Evolutionary conservation across 2,797 vertebrate species (phyloP), one percentile per base, ranked within the genome.

Genomic region (Microctenopoma stevenorrisi): DNA sequence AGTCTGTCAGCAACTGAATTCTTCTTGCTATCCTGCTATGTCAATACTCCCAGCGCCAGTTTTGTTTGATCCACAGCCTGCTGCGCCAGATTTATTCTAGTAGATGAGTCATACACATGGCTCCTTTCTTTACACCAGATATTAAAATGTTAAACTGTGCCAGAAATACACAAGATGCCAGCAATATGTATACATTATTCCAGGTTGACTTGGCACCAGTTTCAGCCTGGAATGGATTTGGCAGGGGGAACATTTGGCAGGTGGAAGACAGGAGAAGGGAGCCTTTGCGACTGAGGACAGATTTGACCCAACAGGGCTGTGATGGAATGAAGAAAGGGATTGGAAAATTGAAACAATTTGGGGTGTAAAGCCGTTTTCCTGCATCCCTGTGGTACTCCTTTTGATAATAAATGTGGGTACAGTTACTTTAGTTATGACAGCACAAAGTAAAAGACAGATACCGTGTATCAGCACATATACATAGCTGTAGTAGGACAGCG

Each of bases 1-100:
- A 15, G 64, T 44, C 51, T 42, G 67, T 85, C 65, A 64, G 62
- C 38, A 26, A 66, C 8, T 71, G 46, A 74, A 72, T 72, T 80
- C 66, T 71, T 75, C 56, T 16, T 13, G 42, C 38, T 11, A 26
- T 68, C 47, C 58, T n/a, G 51, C 86, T 73, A 69, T 56, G 74
- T 86, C 73, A 66, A 77, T 56, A 78, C 65, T 75, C 69, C 77
- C 68, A 79, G 70, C 33, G 59, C 63, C 18, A 25, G 60, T 70
- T 61, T 6, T 51, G 68, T 69, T 72, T 82, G 72, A 86, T 77
- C 50, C 12, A 8, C 16, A 35, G 68, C 65, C 69, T 62, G 72
- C 74, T 75, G 85, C 2, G 1, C 30, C n/a, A 3, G 53, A 82
- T 76, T 78, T 74, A 72, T 60, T 75, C 66, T 43, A 49, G 64